Evolutionary conservation across 2,888 invertebrate species (phyloP).

Genomic region (Tetropium fuscum): DNA sequence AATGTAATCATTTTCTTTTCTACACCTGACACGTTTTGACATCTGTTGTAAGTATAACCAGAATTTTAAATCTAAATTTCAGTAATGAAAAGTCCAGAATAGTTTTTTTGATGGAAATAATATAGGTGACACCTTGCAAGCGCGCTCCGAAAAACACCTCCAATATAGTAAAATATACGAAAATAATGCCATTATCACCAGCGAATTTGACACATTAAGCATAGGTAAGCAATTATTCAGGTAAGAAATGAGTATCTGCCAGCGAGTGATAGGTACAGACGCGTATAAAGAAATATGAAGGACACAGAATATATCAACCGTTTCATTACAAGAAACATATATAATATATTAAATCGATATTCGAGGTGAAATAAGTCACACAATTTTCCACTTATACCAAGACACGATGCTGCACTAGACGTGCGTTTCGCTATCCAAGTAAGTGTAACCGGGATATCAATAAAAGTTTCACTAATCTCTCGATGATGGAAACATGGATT

Average conservation of each 20-base stretch:
- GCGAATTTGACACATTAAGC: constrained; percentile 17
- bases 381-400: too few relatives aligned
- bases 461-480: too few relatives aligned
- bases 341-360: too few relatives aligned
- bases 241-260: not conserved
- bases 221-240: constrained; percentile 20
- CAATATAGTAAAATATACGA: constrained; percentile 12
- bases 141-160: constrained; percentile 18
- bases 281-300: too few relatives aligned
- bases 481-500: too few relatives aligned
- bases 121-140: constrained; percentile 30
- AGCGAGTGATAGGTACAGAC: too few relatives aligned
- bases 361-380: too few relatives aligned
- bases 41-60: not conserved
- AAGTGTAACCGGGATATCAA: too few relatives aligned
- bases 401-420: too few relatives aligned
- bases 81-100: constrained; percentile 16
- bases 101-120: constrained; percentile 6
- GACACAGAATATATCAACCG: too few relatives aligned
- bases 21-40: not conserved
- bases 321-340: too few relatives aligned
- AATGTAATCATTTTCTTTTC: not conserved
- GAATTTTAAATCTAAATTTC: constrained; percentile 4
- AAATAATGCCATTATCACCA: constrained; percentile 17
- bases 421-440: too few relatives aligned